Base-by-base conservation (phyloP, 2,888 invertebrate species). In the Panorpa germanica region DNA sequence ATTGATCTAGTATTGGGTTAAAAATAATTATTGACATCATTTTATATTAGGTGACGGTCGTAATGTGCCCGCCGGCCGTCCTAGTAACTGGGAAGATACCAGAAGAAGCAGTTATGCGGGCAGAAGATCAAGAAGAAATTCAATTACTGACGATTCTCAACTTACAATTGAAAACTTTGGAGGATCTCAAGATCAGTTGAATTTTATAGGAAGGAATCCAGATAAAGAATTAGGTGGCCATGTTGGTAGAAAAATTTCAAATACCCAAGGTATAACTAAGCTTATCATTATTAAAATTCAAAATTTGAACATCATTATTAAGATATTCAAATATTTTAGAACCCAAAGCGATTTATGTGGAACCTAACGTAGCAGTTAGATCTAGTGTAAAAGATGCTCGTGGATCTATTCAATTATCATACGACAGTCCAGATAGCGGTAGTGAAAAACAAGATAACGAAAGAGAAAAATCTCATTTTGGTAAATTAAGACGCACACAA, bases 151-250 rank as follows among this genome's bases (percentile, higher is more conserved):
- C 48, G 86, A 88, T 49, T 83, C 82, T 18, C 83, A 86, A 52
- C 61, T 88, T 40, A 88, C 86, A 0, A 78, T 86, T 32, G 88
- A 88, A 58, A 88, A 88, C 58, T 86, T 88, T 52, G 86, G 88
- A 26, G 88, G 88, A 33, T 82, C 82, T 39, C 85, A 85, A 59
- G 86, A 88, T 52, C 73, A 85, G 42, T 53, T 86, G 41, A 81
- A 82, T 57, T 78, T 81, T 49, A 71, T 83, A 25, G 82, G 82
- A 1, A 61, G 74, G 34, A 78, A 81, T 55, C 78, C n/a, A n/a
- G 3, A n/a, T 28, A n/a, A 12, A 8, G 10, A 5, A 17, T 46
- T 55, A 25, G 62, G 56, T 5, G 52, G 50, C 12, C 60, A 60
- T 34, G 44, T 54, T 26, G 59, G 57, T 21, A 46, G 61, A 27